phyloP scores from a whole-genome alignment of 2,888 invertebrate species.

The Zele albiditarsus region DNA sequence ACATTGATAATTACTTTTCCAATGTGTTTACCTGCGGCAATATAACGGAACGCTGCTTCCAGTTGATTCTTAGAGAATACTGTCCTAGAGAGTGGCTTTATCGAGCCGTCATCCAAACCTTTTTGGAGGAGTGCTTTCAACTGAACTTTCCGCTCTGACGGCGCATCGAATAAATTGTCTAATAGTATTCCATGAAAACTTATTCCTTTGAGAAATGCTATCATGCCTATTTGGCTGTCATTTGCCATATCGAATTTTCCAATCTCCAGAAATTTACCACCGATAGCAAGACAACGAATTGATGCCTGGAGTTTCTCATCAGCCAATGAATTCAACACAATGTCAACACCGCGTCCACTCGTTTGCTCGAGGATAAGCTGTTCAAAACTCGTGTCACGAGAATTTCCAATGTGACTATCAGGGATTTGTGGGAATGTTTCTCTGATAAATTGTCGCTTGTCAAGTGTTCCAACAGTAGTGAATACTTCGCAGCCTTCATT shows the following conservation, averaged over 20 bases:
- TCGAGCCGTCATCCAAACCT: conserved; percentile 80
- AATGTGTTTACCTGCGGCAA: conserved; percentile 84
- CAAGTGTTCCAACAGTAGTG: conserved; percentile 77
- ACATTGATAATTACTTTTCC: conserved; percentile 78
- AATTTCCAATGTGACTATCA: conserved; percentile 82
- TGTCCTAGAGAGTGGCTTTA: conserved; percentile 80
- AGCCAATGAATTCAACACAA: conserved; percentile 93
- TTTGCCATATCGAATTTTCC: conserved; percentile 87
- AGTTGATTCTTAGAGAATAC: conserved; percentile 80
- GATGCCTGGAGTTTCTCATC: conserved; percentile 91
- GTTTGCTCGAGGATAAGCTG: conserved; percentile 86
- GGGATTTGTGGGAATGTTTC: conserved; percentile 75
- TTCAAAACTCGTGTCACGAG: conserved; percentile 90
- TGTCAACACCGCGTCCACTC: conserved; percentile 89
- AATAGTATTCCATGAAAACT: conserved; percentile 86
- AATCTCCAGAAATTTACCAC: conserved; percentile 87
- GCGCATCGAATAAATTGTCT: conserved; percentile 78
- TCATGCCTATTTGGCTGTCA: conserved; percentile 79
- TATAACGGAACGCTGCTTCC: conserved; percentile 82
- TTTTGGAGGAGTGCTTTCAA: conserved; percentile 76
- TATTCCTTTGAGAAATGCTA: conserved; percentile 81
- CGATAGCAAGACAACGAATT: conserved; percentile 76
- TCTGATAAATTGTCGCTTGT: conserved; percentile 76
- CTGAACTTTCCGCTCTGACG: conserved; percentile 74
- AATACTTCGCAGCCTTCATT: conserved; percentile 76